These are phyloP conservation scores for Lates calcarifer DNA, from an alignment of 2,113 vertebrate species.

Conservation along the genomic window DNA sequence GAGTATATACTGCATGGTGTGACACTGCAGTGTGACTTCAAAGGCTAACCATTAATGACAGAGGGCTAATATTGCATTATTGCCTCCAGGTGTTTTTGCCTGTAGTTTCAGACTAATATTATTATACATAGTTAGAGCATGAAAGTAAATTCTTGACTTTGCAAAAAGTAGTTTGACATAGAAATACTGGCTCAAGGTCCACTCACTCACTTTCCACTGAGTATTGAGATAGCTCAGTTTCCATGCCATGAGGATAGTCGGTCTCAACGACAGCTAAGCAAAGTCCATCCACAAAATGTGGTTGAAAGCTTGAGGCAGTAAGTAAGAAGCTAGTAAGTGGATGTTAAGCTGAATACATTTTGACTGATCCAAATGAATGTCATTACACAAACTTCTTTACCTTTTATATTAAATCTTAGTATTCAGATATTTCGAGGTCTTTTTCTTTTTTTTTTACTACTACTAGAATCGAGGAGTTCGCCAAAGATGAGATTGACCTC, in stretches of 20 bases:
- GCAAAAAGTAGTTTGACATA: background rate
- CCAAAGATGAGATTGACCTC: slow-evolving; percentile 86
- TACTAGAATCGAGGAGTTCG: slow-evolving; percentile 88
- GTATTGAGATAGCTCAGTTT: background rate
- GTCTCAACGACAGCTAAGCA: background rate
- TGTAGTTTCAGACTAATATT: slow-evolving; percentile 19
- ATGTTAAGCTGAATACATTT: background rate
- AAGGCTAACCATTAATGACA: background rate
- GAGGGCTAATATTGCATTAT: background rate
- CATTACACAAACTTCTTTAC: background rate
- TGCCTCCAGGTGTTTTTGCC: background rate
- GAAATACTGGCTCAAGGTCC: background rate
- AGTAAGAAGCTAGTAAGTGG: background rate
- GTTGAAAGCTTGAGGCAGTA: background rate
- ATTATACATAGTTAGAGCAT: background rate
- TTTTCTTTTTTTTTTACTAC: background rate
- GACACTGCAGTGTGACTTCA: slow-evolving; percentile 21
- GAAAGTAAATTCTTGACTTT: background rate
- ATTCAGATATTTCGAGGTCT: background rate
- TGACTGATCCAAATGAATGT: background rate
- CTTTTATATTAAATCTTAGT: background rate
- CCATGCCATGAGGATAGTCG: background rate
- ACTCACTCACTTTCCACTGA: background rate
- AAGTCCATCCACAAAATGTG: background rate
- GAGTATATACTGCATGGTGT: slow-evolving; percentile 25